Evolutionary conservation across 2,113 vertebrate species (phyloP).

Genomic region (Trichomycterus rosablanca): DNA sequence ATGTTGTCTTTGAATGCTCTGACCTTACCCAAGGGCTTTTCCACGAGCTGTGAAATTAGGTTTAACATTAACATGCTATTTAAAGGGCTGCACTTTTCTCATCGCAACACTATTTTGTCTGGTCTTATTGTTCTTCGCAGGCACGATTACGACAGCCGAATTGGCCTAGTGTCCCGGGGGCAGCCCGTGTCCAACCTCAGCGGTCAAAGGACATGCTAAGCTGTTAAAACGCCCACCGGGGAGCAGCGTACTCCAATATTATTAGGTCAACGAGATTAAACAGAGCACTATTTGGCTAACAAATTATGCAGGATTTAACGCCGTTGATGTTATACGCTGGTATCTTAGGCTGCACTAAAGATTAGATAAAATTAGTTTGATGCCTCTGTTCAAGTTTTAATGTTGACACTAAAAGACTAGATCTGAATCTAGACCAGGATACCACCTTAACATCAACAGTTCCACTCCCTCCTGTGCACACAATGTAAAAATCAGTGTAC

Average conservation of each 20-base stretch:
- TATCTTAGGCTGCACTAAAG: no score
- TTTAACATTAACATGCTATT: slow-evolving; percentile 44
- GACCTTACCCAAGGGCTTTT: slow-evolving; percentile 44
- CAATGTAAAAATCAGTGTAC: no score
- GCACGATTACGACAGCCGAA: slow-evolving; percentile 37
- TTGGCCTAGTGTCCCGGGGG: slow-evolving; percentile 20
- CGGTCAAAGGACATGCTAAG: slow-evolving; percentile 35
- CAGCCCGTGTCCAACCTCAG: slow-evolving; percentile 6
- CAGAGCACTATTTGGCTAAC: not conserved
- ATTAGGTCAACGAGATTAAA: slow-evolving; percentile 9
- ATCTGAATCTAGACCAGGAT: no score
- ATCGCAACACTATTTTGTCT: slow-evolving; percentile 29
- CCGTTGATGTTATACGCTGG: no score
- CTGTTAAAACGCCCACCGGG: slow-evolving; percentile 25
- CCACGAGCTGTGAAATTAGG: slow-evolving; percentile 37
- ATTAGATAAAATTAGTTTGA: no score
- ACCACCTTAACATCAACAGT: no score
- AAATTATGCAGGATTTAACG: not conserved
- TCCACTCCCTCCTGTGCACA: no score
- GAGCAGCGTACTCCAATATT: not conserved
- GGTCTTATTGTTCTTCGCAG: slow-evolving; percentile 36
- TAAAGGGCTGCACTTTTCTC: slow-evolving; percentile 29
- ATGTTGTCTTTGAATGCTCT: slow-evolving; percentile 34
- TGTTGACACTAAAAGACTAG: no score
- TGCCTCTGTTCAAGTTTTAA: no score